Base-by-base conservation (phyloP, 2,113 vertebrate species). In the Chloropsis hardwickii region DNA sequence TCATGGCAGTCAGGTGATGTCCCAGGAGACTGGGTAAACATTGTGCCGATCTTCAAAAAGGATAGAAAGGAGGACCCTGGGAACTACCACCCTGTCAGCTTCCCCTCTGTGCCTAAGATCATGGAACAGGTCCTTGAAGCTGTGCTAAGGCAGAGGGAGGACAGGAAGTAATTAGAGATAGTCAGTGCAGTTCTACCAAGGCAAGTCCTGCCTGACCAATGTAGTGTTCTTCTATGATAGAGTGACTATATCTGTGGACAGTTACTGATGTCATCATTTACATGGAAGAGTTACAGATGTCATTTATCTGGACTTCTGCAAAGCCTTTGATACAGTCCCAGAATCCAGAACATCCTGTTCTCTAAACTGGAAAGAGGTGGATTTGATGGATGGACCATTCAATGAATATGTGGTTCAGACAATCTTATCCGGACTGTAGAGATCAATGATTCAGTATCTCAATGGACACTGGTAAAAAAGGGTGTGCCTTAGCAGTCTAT, bases 171-270 rank as follows among this genome's bases (percentile, higher is more conserved):
- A 27, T 22, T 50, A 47, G 50, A 65, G 50, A 33, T 28, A 73
- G 37, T 25, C 51, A 29, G 4, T 11, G 17, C 0, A 0, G 11
- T 12, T 79, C 31, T 17, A 40, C 7, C 9, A n/a, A 48, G n/a
- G 6, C 11, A 35, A 42, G 11, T 27, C 17, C 17, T 87, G 29
- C 16, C 7, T 0, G 1, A 48, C 13, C 48, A 48, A 10, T 13
- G 3, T 29, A 25, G 17, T 21, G 11, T 7, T 25, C 40, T 7
- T 25, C 40, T 62, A 1, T n/a, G n/a, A 62, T 17, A 10, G 39
- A 47, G 11, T 62, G 23, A 29, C 28, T 10, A 5, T 2, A 54
- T 39, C 10, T 28, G 11, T 23, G 28, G 9, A 19, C 15, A 21
- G 9, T 8, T 54, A 17, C 3, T 40, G 16, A 39, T 47, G 20